Conservation (phyloP, 2,797 vertebrate species). For the Loriculus beryllinus region DNA sequence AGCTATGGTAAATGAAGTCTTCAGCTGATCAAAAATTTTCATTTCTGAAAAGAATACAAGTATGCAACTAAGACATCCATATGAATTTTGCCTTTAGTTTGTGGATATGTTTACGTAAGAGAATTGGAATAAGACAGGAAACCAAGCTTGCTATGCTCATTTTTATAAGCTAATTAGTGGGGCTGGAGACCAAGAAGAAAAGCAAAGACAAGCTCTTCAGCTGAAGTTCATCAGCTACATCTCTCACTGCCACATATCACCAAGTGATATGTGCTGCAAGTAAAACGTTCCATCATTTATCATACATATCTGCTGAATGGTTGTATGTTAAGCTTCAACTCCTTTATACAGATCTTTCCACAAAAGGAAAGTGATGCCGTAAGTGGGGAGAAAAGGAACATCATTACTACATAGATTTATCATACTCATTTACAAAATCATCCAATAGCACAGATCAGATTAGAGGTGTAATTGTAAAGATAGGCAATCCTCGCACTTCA, state of each 20-base stretch:
- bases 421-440: neutral
- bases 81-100: neutral
- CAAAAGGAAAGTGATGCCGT: neutral
- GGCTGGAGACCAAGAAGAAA: neutral
- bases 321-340: neutral
- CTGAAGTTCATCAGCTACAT: neutral
- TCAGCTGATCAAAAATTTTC: neutral
- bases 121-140: neutral
- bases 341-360: neutral
- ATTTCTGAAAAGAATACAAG: neutral
- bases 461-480: neutral
- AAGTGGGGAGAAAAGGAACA: fast-evolving
- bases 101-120: neutral
- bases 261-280: neutral
- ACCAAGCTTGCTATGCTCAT: neutral
- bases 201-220: neutral
- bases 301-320: neutral
- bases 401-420: neutral
- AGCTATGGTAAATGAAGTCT: neutral
- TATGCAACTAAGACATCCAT: neutral
- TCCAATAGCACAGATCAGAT: neutral
- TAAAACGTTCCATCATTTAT: neutral
- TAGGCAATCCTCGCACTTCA: neutral
- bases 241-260: neutral
- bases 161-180: neutral